These are phyloP conservation scores for Drosophila meridionalis DNA, from an alignment of 2,888 invertebrate species.

Conservation along the genomic window DNA sequence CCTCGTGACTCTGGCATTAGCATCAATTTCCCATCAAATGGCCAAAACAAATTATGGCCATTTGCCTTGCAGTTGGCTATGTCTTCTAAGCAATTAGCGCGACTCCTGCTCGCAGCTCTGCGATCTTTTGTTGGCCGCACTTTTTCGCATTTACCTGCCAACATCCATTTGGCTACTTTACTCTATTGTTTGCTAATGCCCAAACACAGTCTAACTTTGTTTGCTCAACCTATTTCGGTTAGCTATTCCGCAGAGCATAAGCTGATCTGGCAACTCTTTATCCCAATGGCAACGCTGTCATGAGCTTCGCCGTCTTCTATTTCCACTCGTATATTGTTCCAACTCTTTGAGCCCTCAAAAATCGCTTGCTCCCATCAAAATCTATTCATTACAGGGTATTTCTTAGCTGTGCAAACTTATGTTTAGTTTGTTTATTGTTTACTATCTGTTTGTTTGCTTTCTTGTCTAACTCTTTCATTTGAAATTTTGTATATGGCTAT, in stretches of 20 bases:
- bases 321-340: too few relatives aligned
- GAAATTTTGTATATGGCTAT: conserved; percentile 8
- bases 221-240: neutral
- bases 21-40: conserved; percentile 22
- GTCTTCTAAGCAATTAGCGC: conserved; percentile 41
- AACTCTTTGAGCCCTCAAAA: too few relatives aligned
- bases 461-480: neutral
- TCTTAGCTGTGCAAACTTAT: neutral
- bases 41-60: conserved; percentile 15
- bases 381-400: neutral
- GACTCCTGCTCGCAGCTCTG: neutral
- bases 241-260: neutral
- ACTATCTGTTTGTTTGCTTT: neutral
- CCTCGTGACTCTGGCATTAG: conserved; percentile 58
- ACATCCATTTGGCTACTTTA: conserved; percentile 1
- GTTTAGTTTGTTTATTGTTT: neutral
- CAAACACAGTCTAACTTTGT: conserved; percentile 11
- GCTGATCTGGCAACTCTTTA: too few relatives aligned
- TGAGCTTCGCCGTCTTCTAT: too few relatives aligned
- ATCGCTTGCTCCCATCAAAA: neutral
- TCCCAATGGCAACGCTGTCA: too few relatives aligned
- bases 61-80: conserved; percentile 17
- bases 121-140: neutral
- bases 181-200: neutral
- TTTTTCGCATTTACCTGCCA: conserved; percentile 55